These are phyloP conservation scores for Chiloscyllium plagiosum DNA, from an alignment of 2,113 vertebrate species.

Conservation along the genomic window DNA sequence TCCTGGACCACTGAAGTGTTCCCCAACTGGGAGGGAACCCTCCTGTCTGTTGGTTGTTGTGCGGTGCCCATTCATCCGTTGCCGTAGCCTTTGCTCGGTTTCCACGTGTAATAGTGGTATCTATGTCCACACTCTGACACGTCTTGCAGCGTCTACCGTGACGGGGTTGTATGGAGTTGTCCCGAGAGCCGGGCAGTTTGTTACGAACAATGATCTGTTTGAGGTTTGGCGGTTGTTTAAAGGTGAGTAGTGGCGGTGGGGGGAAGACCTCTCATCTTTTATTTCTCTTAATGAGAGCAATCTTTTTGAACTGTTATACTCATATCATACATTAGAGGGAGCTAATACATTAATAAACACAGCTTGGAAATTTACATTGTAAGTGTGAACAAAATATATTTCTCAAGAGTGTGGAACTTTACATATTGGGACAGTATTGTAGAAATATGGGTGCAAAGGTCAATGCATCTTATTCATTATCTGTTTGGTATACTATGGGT, in stretches of 20 bases:
- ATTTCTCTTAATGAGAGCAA: background rate
- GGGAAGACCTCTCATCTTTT: background rate
- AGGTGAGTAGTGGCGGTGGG: no score
- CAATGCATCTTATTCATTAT: background rate
- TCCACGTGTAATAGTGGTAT: no score
- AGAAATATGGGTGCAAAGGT: background rate
- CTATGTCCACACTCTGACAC: no score
- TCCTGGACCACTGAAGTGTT: no score
- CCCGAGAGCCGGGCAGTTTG: background rate
- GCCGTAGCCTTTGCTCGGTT: no score
- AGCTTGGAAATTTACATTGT: background rate
- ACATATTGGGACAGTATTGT: background rate
- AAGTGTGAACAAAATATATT: background rate
- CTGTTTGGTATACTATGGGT: background rate
- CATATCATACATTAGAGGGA: conserved; percentile 8
- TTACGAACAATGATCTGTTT: background rate
- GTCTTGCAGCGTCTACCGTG: no score
- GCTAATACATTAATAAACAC: background rate
- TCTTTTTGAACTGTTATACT: conserved; percentile 3
- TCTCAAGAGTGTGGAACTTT: background rate
- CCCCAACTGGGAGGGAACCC: no score
- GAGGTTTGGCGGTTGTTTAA: no score
- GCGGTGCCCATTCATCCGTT: no score
- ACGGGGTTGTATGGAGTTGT: no score
- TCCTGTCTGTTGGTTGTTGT: no score